These are phyloP conservation scores for Phycodurus eques DNA, from an alignment of 2,113 vertebrate genomes.

Conservation along the genomic window DNA sequence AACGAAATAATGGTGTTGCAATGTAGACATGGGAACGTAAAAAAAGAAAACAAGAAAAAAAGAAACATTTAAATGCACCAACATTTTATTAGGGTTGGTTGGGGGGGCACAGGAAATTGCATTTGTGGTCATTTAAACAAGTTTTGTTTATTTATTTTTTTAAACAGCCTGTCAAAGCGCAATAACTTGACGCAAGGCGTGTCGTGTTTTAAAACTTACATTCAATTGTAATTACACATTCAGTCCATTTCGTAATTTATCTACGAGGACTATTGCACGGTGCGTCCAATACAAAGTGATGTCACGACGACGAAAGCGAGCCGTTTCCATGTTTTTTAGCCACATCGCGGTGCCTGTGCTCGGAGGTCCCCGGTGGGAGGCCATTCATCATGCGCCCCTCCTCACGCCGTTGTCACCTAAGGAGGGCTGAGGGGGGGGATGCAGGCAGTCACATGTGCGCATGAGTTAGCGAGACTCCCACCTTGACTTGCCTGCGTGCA, in stretches of 20 bases:
- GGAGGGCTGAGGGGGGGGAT: conserved; percentile 36
- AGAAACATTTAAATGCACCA: background rate
- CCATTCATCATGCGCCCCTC: conserved; percentile 81
- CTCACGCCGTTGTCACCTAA: conserved; percentile 69
- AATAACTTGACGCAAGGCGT: background rate
- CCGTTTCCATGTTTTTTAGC: conserved; percentile 78
- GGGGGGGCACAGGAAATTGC: background rate
- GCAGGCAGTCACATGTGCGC: conserved; percentile 79
- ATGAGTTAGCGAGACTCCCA: conserved; percentile 71
- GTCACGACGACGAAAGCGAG: conserved; percentile 79
- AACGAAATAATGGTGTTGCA: background rate
- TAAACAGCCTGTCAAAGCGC: background rate
- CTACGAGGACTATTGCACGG: background rate
- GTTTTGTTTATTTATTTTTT: no score
- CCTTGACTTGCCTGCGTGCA: conserved; percentile 18
- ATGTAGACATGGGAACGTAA: background rate
- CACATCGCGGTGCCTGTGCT: conserved; percentile 76
- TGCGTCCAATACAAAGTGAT: conserved; percentile 74
- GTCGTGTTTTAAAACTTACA: background rate
- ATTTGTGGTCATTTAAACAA: background rate
- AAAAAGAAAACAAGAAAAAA: background rate
- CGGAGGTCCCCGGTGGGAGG: conserved; percentile 76
- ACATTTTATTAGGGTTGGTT: background rate
- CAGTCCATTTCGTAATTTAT: background rate
- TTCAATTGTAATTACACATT: background rate